Percentiles rank a stretch among this genome's conserved stretches.
phyloP scores from a whole-genome alignment of 2,113 vertebrate species.

The Psilopsiagon aymara region DNA sequence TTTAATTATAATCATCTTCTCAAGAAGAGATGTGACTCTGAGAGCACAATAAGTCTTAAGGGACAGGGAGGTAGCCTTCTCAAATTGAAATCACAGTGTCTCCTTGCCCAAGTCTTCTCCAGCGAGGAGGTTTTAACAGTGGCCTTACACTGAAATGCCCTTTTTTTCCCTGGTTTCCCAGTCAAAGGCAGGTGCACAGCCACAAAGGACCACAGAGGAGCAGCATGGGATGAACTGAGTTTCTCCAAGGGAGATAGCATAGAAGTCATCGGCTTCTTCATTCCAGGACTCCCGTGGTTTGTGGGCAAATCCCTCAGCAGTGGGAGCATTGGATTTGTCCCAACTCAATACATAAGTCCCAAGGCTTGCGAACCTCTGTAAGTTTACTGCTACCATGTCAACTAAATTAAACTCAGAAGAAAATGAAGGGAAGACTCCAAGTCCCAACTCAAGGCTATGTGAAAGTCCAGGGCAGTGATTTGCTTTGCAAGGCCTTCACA shows the following conservation, averaged over 20 bases:
- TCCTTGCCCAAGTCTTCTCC: not conserved
- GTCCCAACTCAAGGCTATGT: not conserved
- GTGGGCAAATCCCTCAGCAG: conserved; percentile 84
- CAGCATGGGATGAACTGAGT: conserved; percentile 83
- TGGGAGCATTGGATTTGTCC: conserved; percentile 86
- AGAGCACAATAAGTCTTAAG: not conserved
- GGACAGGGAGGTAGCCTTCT: not conserved
- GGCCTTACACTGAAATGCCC: not conserved
- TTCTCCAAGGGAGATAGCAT: conserved; percentile 85
- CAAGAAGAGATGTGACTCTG: not conserved
- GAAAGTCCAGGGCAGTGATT: not conserved
- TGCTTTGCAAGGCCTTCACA: not conserved
- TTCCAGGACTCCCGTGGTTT: conserved; percentile 86
- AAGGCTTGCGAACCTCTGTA: conserved; percentile 81
- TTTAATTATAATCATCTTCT: not conserved
- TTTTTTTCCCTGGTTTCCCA: conserved; percentile 61
- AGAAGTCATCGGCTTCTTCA: conserved; percentile 85
- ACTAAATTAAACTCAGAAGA: not conserved
- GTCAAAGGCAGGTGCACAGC: conserved; percentile 86
- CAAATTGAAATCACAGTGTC: not conserved
- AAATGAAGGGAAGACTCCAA: not conserved
- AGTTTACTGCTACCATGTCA: conserved; percentile 54
- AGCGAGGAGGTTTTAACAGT: not conserved
- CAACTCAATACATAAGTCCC: conserved; percentile 77
- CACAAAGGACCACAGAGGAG: conserved; percentile 77